These are phyloP conservation scores for Cebus imitator DNA, from an alignment of 2,113 vertebrate genomes.

Conservation along the genomic window DNA sequence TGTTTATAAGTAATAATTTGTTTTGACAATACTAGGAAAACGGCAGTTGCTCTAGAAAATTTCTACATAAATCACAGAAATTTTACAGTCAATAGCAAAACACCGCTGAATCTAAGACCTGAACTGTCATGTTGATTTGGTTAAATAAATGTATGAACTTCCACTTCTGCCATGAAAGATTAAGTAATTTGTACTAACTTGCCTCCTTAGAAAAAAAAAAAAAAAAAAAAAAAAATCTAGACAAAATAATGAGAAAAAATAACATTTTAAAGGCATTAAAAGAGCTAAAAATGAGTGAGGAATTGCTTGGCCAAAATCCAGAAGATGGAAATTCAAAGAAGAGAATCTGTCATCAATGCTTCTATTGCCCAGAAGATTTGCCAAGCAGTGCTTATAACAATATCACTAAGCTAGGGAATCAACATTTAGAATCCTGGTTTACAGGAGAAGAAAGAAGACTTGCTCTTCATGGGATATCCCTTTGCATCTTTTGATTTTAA, in stretches of 20 bases:
- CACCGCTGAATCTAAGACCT: background rate
- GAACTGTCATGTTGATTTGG: background rate
- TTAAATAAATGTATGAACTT: slow-evolving; percentile 35
- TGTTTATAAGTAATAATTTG: slow-evolving; percentile 22
- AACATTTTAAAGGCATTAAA: background rate
- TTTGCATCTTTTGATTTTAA: slow-evolving; percentile 32
- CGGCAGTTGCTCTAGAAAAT: slow-evolving; percentile 21
- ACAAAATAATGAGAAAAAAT: background rate
- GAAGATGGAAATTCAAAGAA: background rate
- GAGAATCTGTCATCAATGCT: background rate
- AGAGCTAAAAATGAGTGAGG: background rate
- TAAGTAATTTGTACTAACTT: slow-evolving; percentile 23
- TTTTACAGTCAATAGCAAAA: slow-evolving; percentile 25
- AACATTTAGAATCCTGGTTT: background rate
- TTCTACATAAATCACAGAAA: background rate
- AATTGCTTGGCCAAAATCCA: slow-evolving; percentile 16
- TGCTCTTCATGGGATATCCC: background rate
- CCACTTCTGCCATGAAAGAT: background rate
- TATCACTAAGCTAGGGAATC: background rate
- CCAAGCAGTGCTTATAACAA: background rate
- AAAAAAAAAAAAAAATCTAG: background rate
- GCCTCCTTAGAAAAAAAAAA: background rate
- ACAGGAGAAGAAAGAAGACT: background rate
- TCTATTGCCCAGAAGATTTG: background rate
- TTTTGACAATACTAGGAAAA: slow-evolving; percentile 40